phyloP scores from a whole-genome alignment of 1,140 invertebrate genomes.

The Coboldia fuscipes region DNA sequence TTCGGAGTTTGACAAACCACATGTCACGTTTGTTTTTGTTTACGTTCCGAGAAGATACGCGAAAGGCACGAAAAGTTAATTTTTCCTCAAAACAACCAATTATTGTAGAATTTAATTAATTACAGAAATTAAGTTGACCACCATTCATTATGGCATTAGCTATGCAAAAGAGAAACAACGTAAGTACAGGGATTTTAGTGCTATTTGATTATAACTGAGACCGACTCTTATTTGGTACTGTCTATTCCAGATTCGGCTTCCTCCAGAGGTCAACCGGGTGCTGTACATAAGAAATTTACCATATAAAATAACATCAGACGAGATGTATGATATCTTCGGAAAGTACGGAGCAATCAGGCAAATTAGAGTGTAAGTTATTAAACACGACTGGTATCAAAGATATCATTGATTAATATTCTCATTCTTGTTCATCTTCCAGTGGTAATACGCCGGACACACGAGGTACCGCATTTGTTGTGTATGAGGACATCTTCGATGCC shows the following conservation, averaged over 20 bases:
- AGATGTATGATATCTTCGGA: slow-evolving; percentile 99
- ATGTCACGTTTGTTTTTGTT: too few species aligned
- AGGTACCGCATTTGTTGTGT: slow-evolving; percentile 97
- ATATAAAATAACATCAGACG: slow-evolving; percentile 99
- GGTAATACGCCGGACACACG: slow-evolving; percentile 95
- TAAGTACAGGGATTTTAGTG: slow-evolving; percentile 15
- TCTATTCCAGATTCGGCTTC: slow-evolving; percentile 66
- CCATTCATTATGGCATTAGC: slow-evolving; percentile 34
- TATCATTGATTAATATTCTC: neutral
- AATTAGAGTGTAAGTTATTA: slow-evolving; percentile 78
- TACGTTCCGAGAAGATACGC: too few species aligned
- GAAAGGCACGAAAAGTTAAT: too few species aligned
- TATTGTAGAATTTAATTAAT: too few species aligned
- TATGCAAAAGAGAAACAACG: slow-evolving; percentile 35
- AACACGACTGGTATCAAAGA: neutral
- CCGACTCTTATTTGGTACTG: slow-evolving; percentile 4
- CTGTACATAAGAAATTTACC: slow-evolving; percentile 94
- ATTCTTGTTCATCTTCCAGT: slow-evolving; percentile 23
- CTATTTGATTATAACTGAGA: neutral
- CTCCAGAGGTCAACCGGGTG: slow-evolving; percentile 96
- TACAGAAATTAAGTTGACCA: too few species aligned
- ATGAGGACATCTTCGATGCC: slow-evolving; percentile 99
- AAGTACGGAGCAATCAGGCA: slow-evolving; percentile 99
- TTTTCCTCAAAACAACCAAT: too few species aligned
- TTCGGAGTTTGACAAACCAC: too few species aligned